Evolutionary conservation across 2,888 invertebrate species (phyloP), one percentile per base, ranked within the genome.

Genomic region (Polylopha cassiicola): DNA sequence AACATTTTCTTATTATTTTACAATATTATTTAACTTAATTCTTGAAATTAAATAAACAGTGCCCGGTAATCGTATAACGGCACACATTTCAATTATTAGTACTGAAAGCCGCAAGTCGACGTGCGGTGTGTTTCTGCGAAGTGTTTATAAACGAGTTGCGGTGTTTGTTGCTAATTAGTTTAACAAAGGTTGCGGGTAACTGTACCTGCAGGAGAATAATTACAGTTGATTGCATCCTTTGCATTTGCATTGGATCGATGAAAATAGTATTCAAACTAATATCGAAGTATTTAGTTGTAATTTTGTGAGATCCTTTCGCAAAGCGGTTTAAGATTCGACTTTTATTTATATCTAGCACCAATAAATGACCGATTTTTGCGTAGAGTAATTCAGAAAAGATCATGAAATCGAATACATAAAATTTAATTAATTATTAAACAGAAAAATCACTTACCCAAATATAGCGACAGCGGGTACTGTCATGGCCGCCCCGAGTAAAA

Each of bases 401-500:
- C 16, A 5, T 27, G 15, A 14, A 16, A 8, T 16, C 16, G 16
- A 9, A 8, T 3, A 27, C 6, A 7, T 27, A 15, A 5, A 11
- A n/a, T n/a, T n/a, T 26, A 26, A 8, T 14, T 16, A 6, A 11
- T 27, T 9, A 7, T 24, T 16, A 30, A 16, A 6, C 6, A 10
- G 2, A 7, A 2, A 27, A 7, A 27, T 1, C 3, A 47, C 62
- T 71, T 75, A 89, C 89, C 88, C 82, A 64, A 91, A 92, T 49
- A 91, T 90, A 28, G 89, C 67, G 8, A 91, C 89, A 16, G 91
- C 90, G 1, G 91, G 91, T 1, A 89, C 69, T 1, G 91, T 91
- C 44, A 92, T 80, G 2, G 82, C 79, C 2, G 90, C 91, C 14
- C 91, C 91, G 3, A 91, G 79, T 21, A 92, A 74, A 61, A 90